Evolutionary conservation across 2,797 vertebrate species (phyloP).

Genomic region (Paramormyrops hopkinsi): DNA sequence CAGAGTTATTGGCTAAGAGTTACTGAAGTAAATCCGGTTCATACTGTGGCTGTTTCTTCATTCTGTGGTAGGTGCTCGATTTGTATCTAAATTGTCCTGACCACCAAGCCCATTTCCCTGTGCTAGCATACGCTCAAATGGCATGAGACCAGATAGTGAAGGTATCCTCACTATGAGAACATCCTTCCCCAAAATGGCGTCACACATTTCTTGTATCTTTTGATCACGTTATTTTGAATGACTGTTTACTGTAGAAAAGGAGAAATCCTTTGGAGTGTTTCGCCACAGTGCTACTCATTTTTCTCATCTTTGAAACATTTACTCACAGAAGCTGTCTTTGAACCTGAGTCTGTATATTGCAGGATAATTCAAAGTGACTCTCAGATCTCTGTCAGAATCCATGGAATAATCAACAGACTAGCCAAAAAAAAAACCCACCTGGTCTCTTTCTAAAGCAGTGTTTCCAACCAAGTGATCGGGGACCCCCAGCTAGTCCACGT

Average conservation of each 20-base stretch:
- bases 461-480: neutral
- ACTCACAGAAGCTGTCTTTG: neutral
- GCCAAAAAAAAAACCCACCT: neutral
- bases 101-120: slow-evolving; percentile 40
- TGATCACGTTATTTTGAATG: neutral
- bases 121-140: slow-evolving; percentile 31
- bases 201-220: neutral
- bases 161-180: slow-evolving; percentile 35
- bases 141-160: slow-evolving; percentile 41
- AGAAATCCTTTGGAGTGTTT: neutral
- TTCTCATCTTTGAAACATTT: slow-evolving; percentile 2
- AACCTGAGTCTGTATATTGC: neutral
- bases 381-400: neutral
- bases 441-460: neutral
- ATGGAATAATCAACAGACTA: neutral
- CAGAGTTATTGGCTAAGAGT: slow-evolving; percentile 9
- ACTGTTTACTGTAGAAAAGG: neutral
- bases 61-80: slow-evolving; percentile 16
- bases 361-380: neutral
- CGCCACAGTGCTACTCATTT: neutral
- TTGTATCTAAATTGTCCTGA: slow-evolving; percentile 41
- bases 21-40: slow-evolving; percentile 17
- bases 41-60: slow-evolving; percentile 17
- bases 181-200: slow-evolving; percentile 20
- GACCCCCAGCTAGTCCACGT: neutral